Conservation (phyloP, 2,888 invertebrate species). For the Pterostichus niger region DNA sequence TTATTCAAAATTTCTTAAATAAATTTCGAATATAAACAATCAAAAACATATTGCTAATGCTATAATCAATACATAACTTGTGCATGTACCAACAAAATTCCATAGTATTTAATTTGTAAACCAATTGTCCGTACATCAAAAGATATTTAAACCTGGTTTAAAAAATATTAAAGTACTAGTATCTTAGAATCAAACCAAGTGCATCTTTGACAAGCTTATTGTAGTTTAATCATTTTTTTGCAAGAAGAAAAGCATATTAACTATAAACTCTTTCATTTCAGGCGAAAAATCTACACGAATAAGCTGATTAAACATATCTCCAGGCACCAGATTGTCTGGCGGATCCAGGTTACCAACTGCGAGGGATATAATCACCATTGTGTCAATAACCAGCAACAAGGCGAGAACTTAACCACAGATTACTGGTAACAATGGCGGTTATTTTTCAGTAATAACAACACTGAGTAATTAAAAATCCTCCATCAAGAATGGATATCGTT, state of each 20-base stretch:
- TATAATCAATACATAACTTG: too few species aligned
- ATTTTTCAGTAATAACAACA: constrained; percentile 61
- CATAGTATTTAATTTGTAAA: too few species aligned
- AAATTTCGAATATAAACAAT: too few species aligned
- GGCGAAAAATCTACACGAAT: constrained; percentile 8
- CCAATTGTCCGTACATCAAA: not conserved
- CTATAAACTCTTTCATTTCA: not conserved
- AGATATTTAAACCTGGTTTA: constrained; percentile 9
- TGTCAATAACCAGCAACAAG: constrained; percentile 3
- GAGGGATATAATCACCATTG: constrained; percentile 38
- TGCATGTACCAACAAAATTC: too few species aligned
- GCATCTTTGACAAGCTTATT: not conserved
- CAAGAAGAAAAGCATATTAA: constrained; percentile 5
- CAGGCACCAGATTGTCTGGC: constrained; percentile 60
- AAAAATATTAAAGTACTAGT: not conserved
- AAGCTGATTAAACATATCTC: constrained; percentile 63
- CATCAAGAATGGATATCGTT: too few species aligned
- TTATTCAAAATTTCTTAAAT: too few species aligned
- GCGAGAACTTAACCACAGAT: constrained; percentile 54
- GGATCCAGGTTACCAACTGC: constrained; percentile 3
- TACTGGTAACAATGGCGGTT: constrained; percentile 44
- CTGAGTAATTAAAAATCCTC: constrained; percentile 47
- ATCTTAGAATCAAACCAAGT: not conserved
- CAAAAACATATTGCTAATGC: too few species aligned
- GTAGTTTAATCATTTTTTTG: constrained; percentile 22